Base-by-base conservation (phyloP, 2,113 vertebrate genomes). In the Turnix velox region DNA sequence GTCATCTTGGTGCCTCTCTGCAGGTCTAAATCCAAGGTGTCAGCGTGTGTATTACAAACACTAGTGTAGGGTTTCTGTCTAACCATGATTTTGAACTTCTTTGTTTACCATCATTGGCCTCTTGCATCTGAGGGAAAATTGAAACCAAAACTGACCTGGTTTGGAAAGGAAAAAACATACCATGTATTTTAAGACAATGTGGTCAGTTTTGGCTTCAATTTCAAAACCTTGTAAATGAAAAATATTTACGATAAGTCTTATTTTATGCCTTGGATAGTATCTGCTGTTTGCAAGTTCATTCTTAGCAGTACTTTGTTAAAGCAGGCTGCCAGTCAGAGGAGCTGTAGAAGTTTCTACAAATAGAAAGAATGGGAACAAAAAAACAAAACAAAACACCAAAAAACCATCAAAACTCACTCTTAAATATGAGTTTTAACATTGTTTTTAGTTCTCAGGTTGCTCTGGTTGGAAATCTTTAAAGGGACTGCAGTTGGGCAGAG, bases 41-140 rank as follows among this genome's bases (percentile, higher is more conserved):
- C 78, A 19, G 30, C 52, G 35, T 17, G 65, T 71, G 1, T 42
- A 24, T 52, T 48, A 27, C 40, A 58, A 62, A 45, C 37, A 15
- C 5, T 39, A 42, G 3, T 8, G 14, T 40, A 24, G 6, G 9
- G 12, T 63, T 81, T 66, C 40, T 85, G 14, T 63, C 30, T 73
- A 52, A 79, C 35, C 0, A 0, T 37, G 24, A 61, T 66, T 92
- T 62, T 66, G 54, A 42, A 7, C 3, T 25, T 67, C 43, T 55
- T 25, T 52, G 27, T 30, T 46, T 14, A 0, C 25, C 6, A 1
- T 68, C 12, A 0, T 49, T 54, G 17, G 27, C 28, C 15, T 84
- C 12, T n/a, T 89, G 27, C 17, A 15, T 87, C 17, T 75, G 45
- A 75, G n/a, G n/a, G n/a, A n/a, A n/a, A n/a, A n/a, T n/a, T n/a